Conservation (phyloP, 2,113 vertebrate species). For the Petrocephalus microphthalmus region DNA sequence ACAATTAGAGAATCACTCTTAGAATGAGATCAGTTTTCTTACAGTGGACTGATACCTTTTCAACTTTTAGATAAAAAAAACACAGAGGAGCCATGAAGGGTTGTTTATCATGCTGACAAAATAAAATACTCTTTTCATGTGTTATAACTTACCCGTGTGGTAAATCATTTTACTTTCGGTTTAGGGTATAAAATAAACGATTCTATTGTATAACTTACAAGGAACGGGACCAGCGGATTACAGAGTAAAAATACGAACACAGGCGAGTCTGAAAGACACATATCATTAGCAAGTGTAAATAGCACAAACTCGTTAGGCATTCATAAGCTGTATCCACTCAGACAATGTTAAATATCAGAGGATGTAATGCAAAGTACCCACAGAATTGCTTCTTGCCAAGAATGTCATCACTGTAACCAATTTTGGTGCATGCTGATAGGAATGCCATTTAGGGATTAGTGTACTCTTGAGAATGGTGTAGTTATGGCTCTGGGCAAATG, state of each 20-base stretch:
- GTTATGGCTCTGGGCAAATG: neutral
- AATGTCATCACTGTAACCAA: neutral
- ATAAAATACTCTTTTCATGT: neutral
- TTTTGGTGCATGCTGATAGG: neutral
- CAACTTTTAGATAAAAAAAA: neutral
- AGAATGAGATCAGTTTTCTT: neutral
- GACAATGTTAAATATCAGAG: constrained; percentile 11
- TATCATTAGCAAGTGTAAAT: neutral
- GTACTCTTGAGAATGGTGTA: neutral
- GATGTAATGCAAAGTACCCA: neutral
- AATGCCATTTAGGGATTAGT: neutral
- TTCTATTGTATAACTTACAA: neutral
- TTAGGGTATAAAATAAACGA: neutral
- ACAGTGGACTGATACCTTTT: neutral
- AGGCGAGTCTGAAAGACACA: neutral
- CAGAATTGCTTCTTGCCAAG: neutral
- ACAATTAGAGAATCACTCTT: neutral
- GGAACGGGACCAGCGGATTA: neutral
- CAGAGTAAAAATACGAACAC: neutral
- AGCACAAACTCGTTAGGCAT: neutral
- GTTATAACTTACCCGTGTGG: neutral
- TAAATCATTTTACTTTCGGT: neutral
- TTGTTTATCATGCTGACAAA: neutral
- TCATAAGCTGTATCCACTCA: neutral
- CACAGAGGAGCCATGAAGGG: neutral